Evolutionary conservation across 2,888 invertebrate species (phyloP).

Genomic region (Venusia cambrica): DNA sequence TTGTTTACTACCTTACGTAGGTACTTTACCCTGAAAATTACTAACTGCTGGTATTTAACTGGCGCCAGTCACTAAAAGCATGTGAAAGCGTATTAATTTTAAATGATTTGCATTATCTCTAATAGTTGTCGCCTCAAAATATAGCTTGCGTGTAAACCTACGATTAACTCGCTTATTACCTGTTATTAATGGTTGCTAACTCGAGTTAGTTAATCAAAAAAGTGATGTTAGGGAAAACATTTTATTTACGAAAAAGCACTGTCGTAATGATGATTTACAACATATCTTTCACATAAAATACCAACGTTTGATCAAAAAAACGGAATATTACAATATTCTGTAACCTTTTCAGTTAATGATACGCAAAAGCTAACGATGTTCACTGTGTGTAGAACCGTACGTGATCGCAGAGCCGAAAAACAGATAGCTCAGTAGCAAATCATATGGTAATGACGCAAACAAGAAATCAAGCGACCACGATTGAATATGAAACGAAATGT

Average conservation of each 20-base stretch:
- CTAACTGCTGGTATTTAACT: too few relatives aligned
- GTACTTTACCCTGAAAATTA: too few relatives aligned
- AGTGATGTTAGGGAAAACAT: conserved; percentile 24
- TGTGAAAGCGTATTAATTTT: conserved; percentile 25
- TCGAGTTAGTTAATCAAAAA: conserved; percentile 50
- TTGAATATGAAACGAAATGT: too few relatives aligned
- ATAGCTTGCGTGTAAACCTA: conserved; percentile 54
- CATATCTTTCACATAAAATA: too few relatives aligned
- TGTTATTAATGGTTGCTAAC: conserved; percentile 59
- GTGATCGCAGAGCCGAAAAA: not conserved
- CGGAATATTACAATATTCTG: too few relatives aligned
- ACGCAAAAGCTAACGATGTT: conserved; percentile 39
- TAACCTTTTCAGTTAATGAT: conserved; percentile 45
- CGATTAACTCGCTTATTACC: conserved; percentile 61
- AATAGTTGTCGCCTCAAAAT: conserved; percentile 58
- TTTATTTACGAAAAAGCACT: conserved; percentile 3
- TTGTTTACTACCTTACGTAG: too few relatives aligned
- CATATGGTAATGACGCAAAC: too few relatives aligned
- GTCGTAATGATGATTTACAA: conserved; percentile 14
- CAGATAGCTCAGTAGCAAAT: conserved; percentile 9
- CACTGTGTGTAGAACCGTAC: conserved; percentile 34
- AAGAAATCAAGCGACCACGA: too few relatives aligned
- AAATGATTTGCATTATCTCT: conserved; percentile 71
- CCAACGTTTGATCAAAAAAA: too few relatives aligned
- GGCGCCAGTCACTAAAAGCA: conserved; percentile 6